Base-by-base conservation (phyloP, 30 jellyfish, hydroid and myxozoan species). In the Hydra vulgaris region DNA sequence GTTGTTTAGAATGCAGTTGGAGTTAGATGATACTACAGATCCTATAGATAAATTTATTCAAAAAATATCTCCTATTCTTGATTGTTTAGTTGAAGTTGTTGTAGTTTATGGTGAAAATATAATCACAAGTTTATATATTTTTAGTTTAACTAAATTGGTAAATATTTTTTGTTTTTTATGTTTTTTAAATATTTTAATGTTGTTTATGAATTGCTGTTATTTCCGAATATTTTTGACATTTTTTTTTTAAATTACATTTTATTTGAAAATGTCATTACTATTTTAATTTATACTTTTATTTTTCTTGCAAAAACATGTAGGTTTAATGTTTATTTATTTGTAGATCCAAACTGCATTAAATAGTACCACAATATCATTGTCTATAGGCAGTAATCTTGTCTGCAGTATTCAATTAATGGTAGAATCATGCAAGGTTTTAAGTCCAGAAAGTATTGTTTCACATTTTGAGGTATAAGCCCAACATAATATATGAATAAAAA, bases 11-110 rank as follows among this genome's bases (percentile, higher is more conserved):
- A 25, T 78, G 22, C 5, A 27, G 26, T 23, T 78, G 27, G 79
- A 78, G 23, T 8, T 61, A 0, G 66, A 53, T 52, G 54, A 26
- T 4, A 15, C 15, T 15, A 17, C 79, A 20, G 79, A 25, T 15
- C 61, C 77, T 54, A 78, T 89, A 15, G 79, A 80, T 68, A 81
- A 61, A 19, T 40, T 91, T 52, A 75, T 91, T 21, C 77, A 86
- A 90, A 86, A 82, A 66, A 26, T 83, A n/a, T 85, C 97, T 18
- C 95, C 94, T 40, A 25, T 86, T 54, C 77, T 91, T 27, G 94
- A 91, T 24, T 91, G 97, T 61, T 83, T 91, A 56, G 72, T 79
- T 15, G 97, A 86, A 67, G 95, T 91, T 53, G 95, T 82, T 1
- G 24, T 77, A 53, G 81, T 91, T 0, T 91, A 86, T 73, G 97